Conservation (phyloP, 2,888 invertebrate species). For the Chymomyza caudatula region DNA sequence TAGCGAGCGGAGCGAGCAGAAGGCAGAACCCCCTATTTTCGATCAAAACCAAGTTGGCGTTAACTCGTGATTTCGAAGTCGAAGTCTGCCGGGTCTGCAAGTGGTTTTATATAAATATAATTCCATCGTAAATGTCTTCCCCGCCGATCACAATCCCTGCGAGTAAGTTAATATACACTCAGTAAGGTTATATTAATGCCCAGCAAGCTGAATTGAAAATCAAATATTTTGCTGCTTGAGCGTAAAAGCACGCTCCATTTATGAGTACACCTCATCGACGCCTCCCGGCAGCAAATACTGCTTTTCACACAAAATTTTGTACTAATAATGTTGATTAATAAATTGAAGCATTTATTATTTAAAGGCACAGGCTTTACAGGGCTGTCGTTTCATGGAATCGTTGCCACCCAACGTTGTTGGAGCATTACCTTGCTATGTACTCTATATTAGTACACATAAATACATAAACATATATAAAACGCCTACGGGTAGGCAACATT, state of each 20-base stretch:
- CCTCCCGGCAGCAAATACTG: not conserved
- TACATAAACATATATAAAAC: not conserved
- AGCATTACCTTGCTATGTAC: not conserved
- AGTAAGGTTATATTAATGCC: not conserved
- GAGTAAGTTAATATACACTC: not conserved
- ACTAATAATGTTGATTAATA: not conserved
- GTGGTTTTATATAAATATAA: too few relatives aligned
- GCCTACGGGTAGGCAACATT: slow-evolving; percentile 30
- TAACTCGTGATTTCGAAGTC: not conserved
- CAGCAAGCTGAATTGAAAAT: not conserved
- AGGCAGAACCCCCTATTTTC: too few relatives aligned
- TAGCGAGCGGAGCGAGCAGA: too few relatives aligned
- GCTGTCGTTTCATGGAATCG: too few relatives aligned
- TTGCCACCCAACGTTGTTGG: too few relatives aligned
- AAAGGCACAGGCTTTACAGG: not conserved
- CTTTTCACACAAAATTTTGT: not conserved
- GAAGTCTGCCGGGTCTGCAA: not conserved
- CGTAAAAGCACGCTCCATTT: not conserved
- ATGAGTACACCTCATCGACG: not conserved
- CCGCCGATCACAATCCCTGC: too few relatives aligned
- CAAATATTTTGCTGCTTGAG: not conserved
- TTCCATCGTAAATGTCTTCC: too few relatives aligned
- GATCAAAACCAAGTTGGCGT: too few relatives aligned
- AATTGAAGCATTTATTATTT: not conserved
- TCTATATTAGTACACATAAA: not conserved